phyloP scores from a whole-genome alignment of 2,797 vertebrate species.

The Pitangus sulphuratus region DNA sequence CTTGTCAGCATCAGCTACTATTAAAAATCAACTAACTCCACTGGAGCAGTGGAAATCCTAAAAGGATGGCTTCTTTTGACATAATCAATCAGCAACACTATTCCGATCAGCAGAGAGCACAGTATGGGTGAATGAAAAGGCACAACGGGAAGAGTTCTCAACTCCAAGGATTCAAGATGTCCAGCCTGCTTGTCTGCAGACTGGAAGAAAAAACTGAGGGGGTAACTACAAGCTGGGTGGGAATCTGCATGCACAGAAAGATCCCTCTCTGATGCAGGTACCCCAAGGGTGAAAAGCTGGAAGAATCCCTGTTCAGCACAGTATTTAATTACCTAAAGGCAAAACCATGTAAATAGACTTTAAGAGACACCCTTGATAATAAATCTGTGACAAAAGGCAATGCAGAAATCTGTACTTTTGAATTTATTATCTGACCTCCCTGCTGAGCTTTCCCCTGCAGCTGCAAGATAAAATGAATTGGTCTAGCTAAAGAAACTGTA shows the following conservation, averaged over 20 bases:
- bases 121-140: background rate
- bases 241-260: background rate
- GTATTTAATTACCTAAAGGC: slow-evolving; percentile 37
- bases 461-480: slow-evolving; percentile 69
- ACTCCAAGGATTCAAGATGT: background rate
- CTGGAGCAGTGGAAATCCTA: background rate
- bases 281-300: background rate
- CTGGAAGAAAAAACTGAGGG: background rate
- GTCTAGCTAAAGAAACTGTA: slow-evolving; percentile 31
- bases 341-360: slow-evolving; percentile 41
- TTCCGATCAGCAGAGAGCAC: background rate
- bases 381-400: slow-evolving; percentile 61
- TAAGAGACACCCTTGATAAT: slow-evolving; percentile 49
- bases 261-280: background rate
- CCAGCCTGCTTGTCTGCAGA: background rate
- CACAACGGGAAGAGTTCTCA: background rate
- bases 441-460: slow-evolving; percentile 45
- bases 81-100: background rate
- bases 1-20: background rate
- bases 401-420: slow-evolving; percentile 47
- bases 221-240: background rate
- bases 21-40: background rate
- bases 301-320: slow-evolving; percentile 2
- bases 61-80: background rate
- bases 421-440: slow-evolving; percentile 66